Base-by-base conservation (phyloP, 2,797 vertebrate species). In the Scomberomorus guttatus region DNA sequence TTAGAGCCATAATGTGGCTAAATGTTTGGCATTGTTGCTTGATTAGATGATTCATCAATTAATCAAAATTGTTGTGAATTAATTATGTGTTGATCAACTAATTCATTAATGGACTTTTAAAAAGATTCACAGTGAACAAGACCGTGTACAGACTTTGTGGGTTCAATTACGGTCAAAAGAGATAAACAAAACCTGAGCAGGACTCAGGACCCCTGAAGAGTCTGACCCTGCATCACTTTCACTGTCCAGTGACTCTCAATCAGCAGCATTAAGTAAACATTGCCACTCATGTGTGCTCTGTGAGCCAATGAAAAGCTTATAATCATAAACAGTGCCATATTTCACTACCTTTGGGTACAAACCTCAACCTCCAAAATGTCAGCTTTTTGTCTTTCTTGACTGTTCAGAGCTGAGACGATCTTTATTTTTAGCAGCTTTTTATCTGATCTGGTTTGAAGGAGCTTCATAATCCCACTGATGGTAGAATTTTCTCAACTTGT, bases 201-300 rank as follows among this genome's bases (percentile, higher is more conserved):
- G 25, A 65, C 12, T 59, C 24, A 22, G 56, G 14, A 54, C n/a
- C 59, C 46, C 55, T 51, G 62, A 76, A 55, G 75, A 60, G 17
- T 25, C 32, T 1, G n/a, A 66, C 44, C 42, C 37, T 1, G 48
- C 42, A 75, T 59, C 29, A 46, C 64, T 81, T 74, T 77, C 64
- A 81, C 54, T 67, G 52, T 75, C 60, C 37, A 77, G 32, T 81
- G 69, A 72, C 29, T 73, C 74, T 62, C 48, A 79, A 58, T 66
- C 46, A 50, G 46, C 64, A 75, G 70, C 7, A 20, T 58, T 66
- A 50, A 66, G 76, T 27, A 81, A 81, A 87, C 29, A 69, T 25
- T 57, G 75, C 22, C 48, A 67, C 64, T 70, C 54, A 20, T 57
- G 48, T 61, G 39, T 54, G 57, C 46, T 70, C 27, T 68, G 18